Conservation (phyloP, 1,140 invertebrate species). For the Zaprionus capensis region DNA sequence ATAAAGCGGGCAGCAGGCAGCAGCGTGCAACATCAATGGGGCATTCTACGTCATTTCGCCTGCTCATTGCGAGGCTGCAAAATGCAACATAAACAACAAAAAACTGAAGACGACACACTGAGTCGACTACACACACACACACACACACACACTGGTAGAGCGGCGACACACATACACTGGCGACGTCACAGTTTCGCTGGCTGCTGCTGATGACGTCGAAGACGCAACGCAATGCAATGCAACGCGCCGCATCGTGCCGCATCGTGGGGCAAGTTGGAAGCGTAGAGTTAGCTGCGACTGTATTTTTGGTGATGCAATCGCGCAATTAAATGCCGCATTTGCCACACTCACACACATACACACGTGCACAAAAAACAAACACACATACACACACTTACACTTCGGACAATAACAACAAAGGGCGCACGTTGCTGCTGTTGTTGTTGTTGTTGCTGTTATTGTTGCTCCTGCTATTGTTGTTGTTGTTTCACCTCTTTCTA, state of each 20-base stretch:
- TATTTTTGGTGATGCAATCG: conserved; percentile 66
- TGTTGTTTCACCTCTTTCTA: not conserved
- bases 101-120: conserved; percentile 7
- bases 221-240: conserved; percentile 1
- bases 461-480: not conserved
- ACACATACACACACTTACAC: conserved; percentile 6
- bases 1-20: conserved; percentile 17
- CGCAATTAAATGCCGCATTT: conserved; percentile 37
- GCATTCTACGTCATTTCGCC: conserved; percentile 41
- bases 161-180: conserved; percentile 9
- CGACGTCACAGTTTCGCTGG: conserved; percentile 40
- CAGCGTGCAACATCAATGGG: conserved; percentile 32
- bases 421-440: not conserved
- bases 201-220: conserved; percentile 40
- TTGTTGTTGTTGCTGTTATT: not conserved
- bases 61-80: conserved; percentile 34
- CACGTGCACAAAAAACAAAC: conserved; percentile 1
- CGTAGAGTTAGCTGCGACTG: conserved; percentile 5
- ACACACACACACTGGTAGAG: not conserved
- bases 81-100: conserved; percentile 21
- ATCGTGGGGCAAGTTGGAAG: not conserved
- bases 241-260: not conserved
- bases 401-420: conserved; percentile 18
- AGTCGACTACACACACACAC: conserved; percentile 13
- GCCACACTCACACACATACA: conserved; percentile 10